phyloP scores from a whole-genome alignment of 1,140 invertebrate genomes.

The Brachionus rubens region DNA sequence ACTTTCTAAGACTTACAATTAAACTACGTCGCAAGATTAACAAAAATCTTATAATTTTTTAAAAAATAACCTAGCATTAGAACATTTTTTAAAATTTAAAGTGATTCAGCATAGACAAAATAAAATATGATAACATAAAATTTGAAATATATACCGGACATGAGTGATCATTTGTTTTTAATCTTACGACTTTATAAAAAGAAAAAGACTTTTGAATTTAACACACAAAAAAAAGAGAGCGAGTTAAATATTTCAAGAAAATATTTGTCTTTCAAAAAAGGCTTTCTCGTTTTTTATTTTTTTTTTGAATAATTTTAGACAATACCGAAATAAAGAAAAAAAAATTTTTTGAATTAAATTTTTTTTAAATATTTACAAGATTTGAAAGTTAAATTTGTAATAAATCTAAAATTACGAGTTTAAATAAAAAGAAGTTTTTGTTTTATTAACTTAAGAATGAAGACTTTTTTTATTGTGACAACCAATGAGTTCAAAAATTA shows the following conservation, averaged over 20 bases:
- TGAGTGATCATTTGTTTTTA: too few species aligned
- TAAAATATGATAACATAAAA: too few species aligned
- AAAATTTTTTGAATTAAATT: constrained; percentile 5
- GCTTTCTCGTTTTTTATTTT: not conserved
- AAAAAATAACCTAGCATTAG: too few species aligned
- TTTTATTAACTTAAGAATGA: not conserved
- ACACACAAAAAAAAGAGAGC: not conserved
- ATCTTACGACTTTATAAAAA: too few species aligned
- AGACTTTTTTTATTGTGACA: constrained; percentile 4
- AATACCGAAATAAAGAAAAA: too few species aligned
- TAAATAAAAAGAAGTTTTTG: not conserved
- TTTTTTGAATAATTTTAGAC: not conserved
- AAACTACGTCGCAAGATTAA: too few species aligned
- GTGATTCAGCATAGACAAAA: too few species aligned
- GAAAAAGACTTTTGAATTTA: not conserved
- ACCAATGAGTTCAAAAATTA: not conserved
- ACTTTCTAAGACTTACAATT: too few species aligned
- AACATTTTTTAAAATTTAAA: too few species aligned
- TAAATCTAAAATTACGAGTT: constrained; percentile 8
- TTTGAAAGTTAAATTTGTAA: not conserved
- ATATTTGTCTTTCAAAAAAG: constrained; percentile 2
- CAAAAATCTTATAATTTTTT: too few species aligned
- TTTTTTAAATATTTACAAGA: constrained; percentile 30
- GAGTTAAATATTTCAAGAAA: not conserved
- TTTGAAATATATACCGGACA: too few species aligned